These are phyloP conservation scores for Onychomys leucogaster DNA, from an alignment of 2,797 vertebrate genomes.

Conservation along the genomic window DNA sequence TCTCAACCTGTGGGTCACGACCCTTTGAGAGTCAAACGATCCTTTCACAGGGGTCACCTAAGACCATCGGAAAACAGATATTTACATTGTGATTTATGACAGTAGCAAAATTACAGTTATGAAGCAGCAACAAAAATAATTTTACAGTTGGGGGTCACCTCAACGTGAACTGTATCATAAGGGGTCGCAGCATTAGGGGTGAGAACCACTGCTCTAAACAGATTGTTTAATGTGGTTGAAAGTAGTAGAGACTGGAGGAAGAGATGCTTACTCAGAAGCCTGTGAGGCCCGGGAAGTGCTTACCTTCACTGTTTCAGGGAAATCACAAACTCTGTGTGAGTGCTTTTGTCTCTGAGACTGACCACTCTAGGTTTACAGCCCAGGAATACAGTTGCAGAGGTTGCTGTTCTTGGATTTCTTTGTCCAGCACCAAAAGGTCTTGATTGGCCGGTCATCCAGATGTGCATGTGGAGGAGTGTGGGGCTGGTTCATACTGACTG, in stretches of 20 bases:
- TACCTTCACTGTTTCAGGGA: not conserved
- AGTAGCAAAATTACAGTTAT: not conserved
- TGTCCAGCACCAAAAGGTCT: too few species aligned
- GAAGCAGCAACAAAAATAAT: not conserved
- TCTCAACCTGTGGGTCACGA: not conserved
- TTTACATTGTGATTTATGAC: not conserved
- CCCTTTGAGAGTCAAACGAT: not conserved
- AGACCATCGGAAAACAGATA: not conserved
- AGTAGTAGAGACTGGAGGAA: not conserved
- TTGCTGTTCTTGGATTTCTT: not conserved
- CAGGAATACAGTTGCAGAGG: not conserved
- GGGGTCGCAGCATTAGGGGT: not conserved
- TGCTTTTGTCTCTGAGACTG: not conserved
- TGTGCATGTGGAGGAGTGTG: not conserved
- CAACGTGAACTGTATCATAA: not conserved
- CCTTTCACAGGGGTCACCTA: not conserved
- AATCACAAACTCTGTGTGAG: not conserved
- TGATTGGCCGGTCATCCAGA: rapidly evolving
- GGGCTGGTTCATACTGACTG: not conserved
- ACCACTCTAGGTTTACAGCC: not conserved
- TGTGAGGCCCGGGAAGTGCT: not conserved
- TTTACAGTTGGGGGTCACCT: not conserved
- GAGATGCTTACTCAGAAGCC: not conserved
- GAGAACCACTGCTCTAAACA: not conserved
- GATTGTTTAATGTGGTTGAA: not conserved